Evolutionary conservation across 2,797 vertebrate genomes (phyloP), one percentile per base, ranked within the genome.

Genomic region (Falco cherrug): DNA sequence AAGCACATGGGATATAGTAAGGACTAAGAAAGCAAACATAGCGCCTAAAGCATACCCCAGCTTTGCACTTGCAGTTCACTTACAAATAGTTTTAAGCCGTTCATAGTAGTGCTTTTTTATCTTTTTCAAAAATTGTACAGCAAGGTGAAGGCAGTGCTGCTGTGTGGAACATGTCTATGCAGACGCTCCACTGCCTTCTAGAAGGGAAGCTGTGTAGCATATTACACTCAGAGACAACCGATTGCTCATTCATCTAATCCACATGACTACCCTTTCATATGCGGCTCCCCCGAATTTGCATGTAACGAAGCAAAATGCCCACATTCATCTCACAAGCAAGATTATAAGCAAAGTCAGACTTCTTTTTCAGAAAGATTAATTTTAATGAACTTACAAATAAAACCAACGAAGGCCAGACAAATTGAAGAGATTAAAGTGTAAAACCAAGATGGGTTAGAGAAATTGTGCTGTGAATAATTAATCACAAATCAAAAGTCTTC

Each of bases 311-410:
- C 59, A 93, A 76, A 94, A 79, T 16, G 9, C 45, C 57, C 53
- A 57, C 60, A 16, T 59, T 74, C 37, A 69, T 53, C 4, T 5
- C 41, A 31, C 18, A 84, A 87, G 45, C 26, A 68, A 89, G 45
- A 71, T 65, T 68, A 85, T 78, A 87, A 75, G 89, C 86, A 54
- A 94, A 95, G 67, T 82, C 81, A 87, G 84, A 65, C 9, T 94
- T 89, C 67, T 80, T 91, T 89, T 77, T 75, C 76, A 83, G 59
- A 93, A 93, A 95, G 92, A 95, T 94, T 95, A 73, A 94, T 95
- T 95, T 95, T 95, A 95, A 96, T 92, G 78, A 95, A 96, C 84
- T 83, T 94, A 95, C 81, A 96, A 97, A 97, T 90, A 96, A 96
- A 95, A 90, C 73, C 69, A 87, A 73, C 2, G 86, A 94, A 91